Percentiles rank a stretch among this genome's conserved stretches.
phyloP scores from a whole-genome alignment of 2,113 vertebrate genomes.

The Calidris pugnax region DNA sequence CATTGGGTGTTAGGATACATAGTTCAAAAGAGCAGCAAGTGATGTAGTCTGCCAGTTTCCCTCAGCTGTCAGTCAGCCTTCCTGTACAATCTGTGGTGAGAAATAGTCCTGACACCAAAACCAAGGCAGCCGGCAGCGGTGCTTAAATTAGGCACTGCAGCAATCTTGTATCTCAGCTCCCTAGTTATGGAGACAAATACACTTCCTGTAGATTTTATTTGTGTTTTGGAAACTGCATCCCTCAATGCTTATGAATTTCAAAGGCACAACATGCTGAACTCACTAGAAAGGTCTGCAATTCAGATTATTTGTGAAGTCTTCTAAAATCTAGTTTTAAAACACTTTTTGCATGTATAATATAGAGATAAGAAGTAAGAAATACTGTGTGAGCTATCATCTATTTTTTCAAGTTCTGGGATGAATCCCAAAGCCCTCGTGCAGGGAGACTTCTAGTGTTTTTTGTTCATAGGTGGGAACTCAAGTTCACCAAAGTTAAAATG shows the following conservation, averaged over 20 bases:
- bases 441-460: neutral
- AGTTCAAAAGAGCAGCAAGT: neutral
- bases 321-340: neutral
- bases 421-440: neutral
- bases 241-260: neutral
- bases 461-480: neutral
- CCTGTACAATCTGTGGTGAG: neutral
- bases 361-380: neutral
- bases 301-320: neutral
- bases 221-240: neutral
- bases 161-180: neutral
- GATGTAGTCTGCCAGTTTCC: neutral
- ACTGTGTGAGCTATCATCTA: neutral
- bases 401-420: neutral
- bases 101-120: neutral
- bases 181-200: neutral
- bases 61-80: slow-evolving; percentile 31
- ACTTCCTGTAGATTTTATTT: neutral
- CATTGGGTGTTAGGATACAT: neutral
- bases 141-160: slow-evolving; percentile 4
- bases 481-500: neutral
- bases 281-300: neutral
- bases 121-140: neutral
- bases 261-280: neutral
- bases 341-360: neutral